These are phyloP conservation scores for Sceloporus tristichus DNA, from an alignment of 2,113 vertebrate species.

Conservation along the genomic window DNA sequence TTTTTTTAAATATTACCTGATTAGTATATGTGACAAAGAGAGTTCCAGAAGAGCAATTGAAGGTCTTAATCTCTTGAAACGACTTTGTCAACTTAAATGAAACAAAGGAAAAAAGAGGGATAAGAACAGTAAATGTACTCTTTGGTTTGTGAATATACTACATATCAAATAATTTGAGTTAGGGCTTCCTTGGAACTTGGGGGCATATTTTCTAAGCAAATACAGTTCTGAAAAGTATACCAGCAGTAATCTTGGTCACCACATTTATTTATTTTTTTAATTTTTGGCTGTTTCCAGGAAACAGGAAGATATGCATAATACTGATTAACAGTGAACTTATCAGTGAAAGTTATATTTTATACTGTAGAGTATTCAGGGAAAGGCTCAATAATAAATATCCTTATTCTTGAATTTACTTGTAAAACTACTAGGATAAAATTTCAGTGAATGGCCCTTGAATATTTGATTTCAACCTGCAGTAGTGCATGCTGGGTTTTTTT, in stretches of 20 bases:
- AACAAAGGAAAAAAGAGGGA: background rate
- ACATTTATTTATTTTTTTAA: no score
- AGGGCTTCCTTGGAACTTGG: background rate
- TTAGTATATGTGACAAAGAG: background rate
- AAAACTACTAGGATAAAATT: background rate
- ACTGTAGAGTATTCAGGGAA: no score
- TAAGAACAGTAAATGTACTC: background rate
- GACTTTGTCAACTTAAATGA: background rate
- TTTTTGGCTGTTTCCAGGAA: no score
- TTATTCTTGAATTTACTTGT: background rate
- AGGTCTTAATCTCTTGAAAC: background rate
- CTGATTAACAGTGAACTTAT: no score
- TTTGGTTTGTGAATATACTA: background rate
- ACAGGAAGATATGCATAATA: no score
- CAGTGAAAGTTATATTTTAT: no score
- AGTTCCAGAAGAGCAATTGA: fast-evolving
- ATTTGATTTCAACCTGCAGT: background rate
- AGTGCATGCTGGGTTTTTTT: background rate
- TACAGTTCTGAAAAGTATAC: no score
- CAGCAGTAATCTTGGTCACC: no score
- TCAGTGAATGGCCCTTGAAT: background rate
- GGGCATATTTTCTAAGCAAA: no score
- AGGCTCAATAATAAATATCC: background rate
- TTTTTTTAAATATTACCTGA: background rate
- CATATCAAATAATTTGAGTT: background rate